phyloP scores from a whole-genome alignment of 2,113 vertebrate species.

The Fulica atra region DNA sequence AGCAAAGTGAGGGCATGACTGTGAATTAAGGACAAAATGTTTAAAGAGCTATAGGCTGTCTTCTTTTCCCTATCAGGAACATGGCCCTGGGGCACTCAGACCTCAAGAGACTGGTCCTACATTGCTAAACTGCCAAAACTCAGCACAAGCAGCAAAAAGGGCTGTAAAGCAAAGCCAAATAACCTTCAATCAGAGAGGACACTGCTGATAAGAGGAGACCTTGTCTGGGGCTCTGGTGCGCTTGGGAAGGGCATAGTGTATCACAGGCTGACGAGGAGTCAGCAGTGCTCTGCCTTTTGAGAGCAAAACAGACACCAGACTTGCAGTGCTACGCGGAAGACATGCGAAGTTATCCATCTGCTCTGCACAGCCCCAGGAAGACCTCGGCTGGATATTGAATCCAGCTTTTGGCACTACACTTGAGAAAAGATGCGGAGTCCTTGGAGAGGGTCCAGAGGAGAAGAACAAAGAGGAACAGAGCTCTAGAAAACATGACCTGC shows the following conservation, averaged over 20 bases:
- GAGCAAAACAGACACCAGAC: background rate
- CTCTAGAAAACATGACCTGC: conserved; percentile 64
- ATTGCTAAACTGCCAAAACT: background rate
- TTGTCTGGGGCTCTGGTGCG: background rate
- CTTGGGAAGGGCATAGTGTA: background rate
- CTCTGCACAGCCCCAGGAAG: conserved; percentile 41
- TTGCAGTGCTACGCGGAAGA: background rate
- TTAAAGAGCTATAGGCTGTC: background rate
- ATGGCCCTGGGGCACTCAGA: background rate
- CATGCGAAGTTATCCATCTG: conserved; percentile 48
- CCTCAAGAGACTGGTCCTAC: background rate
- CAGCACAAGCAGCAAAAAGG: background rate
- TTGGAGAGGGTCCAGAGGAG: conserved; percentile 54
- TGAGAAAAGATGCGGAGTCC: conserved; percentile 42
- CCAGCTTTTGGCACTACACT: conserved; percentile 60
- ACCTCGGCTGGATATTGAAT: conserved; percentile 44
- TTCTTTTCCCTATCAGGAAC: background rate
- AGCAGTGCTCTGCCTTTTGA: background rate
- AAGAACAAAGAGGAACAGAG: conserved; percentile 50
- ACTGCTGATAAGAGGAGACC: conserved; percentile 4
- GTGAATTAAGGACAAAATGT: background rate
- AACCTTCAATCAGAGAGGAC: background rate
- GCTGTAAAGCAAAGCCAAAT: background rate
- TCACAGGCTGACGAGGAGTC: background rate
- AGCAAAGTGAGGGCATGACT: background rate